These are phyloP conservation scores for Listrodromus nycthemerus DNA, from an alignment of 2,888 invertebrate species.

Conservation along the genomic window DNA sequence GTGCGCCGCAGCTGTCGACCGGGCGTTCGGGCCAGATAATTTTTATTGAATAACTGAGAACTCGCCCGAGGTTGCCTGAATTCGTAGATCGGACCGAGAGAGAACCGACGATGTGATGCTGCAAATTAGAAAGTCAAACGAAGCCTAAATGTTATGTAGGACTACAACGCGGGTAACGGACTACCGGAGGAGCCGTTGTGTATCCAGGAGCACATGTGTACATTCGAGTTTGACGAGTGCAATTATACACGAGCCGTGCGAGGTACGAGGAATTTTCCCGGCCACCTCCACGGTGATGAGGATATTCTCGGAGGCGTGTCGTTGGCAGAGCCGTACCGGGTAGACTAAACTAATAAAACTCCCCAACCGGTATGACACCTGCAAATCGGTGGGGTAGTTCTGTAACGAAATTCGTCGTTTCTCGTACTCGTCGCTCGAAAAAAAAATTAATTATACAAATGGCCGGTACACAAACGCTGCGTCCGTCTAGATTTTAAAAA, in stretches of 20 bases:
- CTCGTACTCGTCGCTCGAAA: conserved; percentile 19
- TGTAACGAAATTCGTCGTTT: conserved; percentile 46
- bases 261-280: conserved; percentile 57
- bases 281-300: conserved; percentile 61
- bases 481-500: conserved; percentile 12
- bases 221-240: conserved; percentile 69
- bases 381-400: conserved; percentile 35
- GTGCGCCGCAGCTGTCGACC: conserved; percentile 61
- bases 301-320: conserved; percentile 64
- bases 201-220: conserved; percentile 56
- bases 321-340: conserved; percentile 59
- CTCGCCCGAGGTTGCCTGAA: conserved; percentile 39
- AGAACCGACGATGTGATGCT: conserved; percentile 52
- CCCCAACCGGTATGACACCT: conserved; percentile 59
- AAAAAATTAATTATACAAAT: conserved; percentile 47
- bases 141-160: conserved; percentile 68
- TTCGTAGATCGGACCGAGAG: conserved; percentile 17
- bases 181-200: conserved; percentile 32
- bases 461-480: not conserved
- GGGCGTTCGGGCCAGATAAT: conserved; percentile 66
- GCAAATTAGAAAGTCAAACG: conserved; percentile 72
- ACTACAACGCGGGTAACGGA: conserved; percentile 39
- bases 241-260: conserved; percentile 64
- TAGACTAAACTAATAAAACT: conserved; percentile 66
- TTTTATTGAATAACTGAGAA: conserved; percentile 69